phyloP scores from a whole-genome alignment of 2,888 invertebrate species.

The Anticlea derivata region DNA sequence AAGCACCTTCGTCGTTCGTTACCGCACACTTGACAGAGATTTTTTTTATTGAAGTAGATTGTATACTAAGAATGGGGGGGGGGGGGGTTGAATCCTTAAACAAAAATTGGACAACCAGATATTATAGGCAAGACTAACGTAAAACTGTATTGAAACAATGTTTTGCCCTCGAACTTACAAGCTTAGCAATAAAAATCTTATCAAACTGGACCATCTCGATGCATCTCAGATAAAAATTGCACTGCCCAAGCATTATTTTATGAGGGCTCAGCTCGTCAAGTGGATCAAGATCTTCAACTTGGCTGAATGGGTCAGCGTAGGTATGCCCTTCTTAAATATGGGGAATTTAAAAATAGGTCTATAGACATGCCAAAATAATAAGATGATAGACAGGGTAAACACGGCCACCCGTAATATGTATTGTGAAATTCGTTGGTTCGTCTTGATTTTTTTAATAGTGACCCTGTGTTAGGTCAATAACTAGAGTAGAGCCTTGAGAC shows the following conservation, averaged over 20 bases:
- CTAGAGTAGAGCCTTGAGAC: neutral
- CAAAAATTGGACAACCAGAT: too few species aligned
- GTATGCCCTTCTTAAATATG: slow-evolving; percentile 33
- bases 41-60: neutral
- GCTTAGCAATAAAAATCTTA: slow-evolving; percentile 1
- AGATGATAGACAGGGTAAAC: slow-evolving; percentile 31
- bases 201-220: slow-evolving; percentile 14
- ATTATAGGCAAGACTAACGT: too few species aligned
- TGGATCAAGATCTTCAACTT: slow-evolving; percentile 28
- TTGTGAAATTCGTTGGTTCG: neutral
- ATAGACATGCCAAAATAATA: slow-evolving; percentile 29
- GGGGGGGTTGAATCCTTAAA: too few species aligned
- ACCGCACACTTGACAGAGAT: neutral
- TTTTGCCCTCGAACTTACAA: neutral
- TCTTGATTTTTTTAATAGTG: neutral
- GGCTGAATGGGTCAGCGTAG: slow-evolving; percentile 34
- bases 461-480: neutral
- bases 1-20: neutral
- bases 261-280: slow-evolving; percentile 14
- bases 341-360: slow-evolving; percentile 33
- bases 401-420: slow-evolving; percentile 7
- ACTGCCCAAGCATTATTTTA: slow-evolving; percentile 14
- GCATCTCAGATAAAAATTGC: slow-evolving; percentile 18
- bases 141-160: too few species aligned
- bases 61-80: too few species aligned